Percentiles rank a stretch among this genome's conserved stretches.
phyloP scores from a whole-genome alignment of 2,888 invertebrate species.

The Hydrotaea diabolus region DNA sequence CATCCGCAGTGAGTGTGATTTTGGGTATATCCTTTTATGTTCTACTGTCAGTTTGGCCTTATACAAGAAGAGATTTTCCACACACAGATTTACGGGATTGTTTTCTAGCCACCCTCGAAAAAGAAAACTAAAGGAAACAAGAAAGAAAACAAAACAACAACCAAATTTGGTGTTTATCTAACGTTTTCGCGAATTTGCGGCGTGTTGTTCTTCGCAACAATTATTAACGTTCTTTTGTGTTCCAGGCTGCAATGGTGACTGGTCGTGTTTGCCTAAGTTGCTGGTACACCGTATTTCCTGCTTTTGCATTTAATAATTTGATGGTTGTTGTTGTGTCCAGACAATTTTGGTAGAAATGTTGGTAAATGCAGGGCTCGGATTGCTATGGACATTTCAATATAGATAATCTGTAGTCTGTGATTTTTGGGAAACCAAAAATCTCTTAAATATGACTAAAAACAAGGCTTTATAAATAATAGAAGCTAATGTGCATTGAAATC shows the following conservation, averaged over 20 bases:
- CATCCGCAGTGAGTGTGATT: background rate
- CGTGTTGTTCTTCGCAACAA: constrained; percentile 49
- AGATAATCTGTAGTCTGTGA: no score
- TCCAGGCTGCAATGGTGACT: background rate
- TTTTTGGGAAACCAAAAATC: no score
- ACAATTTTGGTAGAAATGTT: background rate
- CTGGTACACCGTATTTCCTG: constrained; percentile 39
- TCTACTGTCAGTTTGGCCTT: constrained; percentile 25
- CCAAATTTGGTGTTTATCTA: constrained; percentile 56
- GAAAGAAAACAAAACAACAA: no score
- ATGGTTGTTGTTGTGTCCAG: constrained; percentile 47
- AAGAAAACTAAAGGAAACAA: no score
- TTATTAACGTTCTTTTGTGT: constrained; percentile 55
- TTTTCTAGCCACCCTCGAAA: background rate
- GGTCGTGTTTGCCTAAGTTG: constrained; percentile 54
- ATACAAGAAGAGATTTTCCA: background rate
- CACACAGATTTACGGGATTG: no score
- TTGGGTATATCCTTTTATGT: background rate
- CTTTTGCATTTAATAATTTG: constrained; percentile 63
- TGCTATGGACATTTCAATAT: no score
- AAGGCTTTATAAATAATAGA: no score
- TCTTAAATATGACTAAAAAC: no score
- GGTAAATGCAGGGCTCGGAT: constrained; percentile 29
- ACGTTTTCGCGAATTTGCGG: constrained; percentile 42
- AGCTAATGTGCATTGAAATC: no score